These are phyloP conservation scores for Chromoteleia sp. DNA, from an alignment of 2,888 invertebrate species.

Conservation along the genomic window DNA sequence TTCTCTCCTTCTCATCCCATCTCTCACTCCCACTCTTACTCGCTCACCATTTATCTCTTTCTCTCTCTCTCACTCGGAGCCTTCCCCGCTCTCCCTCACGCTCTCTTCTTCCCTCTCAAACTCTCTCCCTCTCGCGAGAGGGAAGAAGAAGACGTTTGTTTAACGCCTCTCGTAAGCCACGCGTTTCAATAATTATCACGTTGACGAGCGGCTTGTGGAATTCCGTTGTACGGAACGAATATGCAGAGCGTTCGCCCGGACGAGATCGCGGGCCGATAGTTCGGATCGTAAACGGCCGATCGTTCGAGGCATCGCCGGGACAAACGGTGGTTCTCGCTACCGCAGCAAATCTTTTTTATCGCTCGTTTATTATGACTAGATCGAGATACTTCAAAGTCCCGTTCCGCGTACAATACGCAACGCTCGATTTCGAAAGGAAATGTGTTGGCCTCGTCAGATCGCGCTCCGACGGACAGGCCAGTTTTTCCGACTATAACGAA, in stretches of 20 bases:
- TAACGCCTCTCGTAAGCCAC: slow-evolving; percentile 51
- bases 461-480: too few relatives aligned
- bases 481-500: slow-evolving; percentile 43
- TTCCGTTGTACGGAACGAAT: slow-evolving; percentile 49
- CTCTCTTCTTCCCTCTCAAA: too few relatives aligned
- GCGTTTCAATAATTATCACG: slow-evolving; percentile 63
- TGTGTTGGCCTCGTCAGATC: too few relatives aligned
- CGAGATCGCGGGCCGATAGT: slow-evolving; percentile 44
- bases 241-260: slow-evolving; percentile 50
- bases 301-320: slow-evolving; percentile 48
- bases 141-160: slow-evolving; percentile 37
- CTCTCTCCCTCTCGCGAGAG: too few relatives aligned
- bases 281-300: slow-evolving; percentile 57
- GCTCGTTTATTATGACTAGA: slow-evolving; percentile 69
- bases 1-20: too few relatives aligned
- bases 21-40: too few relatives aligned
- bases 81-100: too few relatives aligned
- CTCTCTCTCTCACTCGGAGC: too few relatives aligned
- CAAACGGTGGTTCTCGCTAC: slow-evolving; percentile 64
- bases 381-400: slow-evolving; percentile 71
- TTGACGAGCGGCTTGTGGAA: slow-evolving; percentile 61
- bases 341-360: slow-evolving; percentile 69
- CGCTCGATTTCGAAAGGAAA: slow-evolving; percentile 59
- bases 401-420: slow-evolving; percentile 59
- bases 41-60: too few relatives aligned